Percentiles rank a stretch among this genome's conserved stretches.
Evolutionary conservation across 1,140 invertebrate genomes (phyloP).

Genomic region (Chionoecetes opilio): DNA sequence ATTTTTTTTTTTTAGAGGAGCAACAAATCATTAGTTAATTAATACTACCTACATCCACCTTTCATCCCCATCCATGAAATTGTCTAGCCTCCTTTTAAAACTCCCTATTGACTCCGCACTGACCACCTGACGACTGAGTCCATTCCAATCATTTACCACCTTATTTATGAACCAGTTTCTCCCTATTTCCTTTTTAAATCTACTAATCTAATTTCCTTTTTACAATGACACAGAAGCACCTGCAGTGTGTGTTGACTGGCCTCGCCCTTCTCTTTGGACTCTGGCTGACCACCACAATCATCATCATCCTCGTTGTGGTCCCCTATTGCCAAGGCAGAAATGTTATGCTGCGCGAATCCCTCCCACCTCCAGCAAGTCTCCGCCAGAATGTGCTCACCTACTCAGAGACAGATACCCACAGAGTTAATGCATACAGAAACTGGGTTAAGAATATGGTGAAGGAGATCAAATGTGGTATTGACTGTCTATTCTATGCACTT

Average conservation of each 20-base stretch:
- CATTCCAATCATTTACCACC: no score
- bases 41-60: not conserved
- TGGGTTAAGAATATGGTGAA: conserved; percentile 43
- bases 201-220: not conserved
- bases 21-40: no score
- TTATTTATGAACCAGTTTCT: no score
- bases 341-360: no score
- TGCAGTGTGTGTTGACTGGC: conserved; percentile 40
- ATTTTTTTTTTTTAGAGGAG: no score
- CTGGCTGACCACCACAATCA: conserved; percentile 41
- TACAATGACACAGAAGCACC: not conserved
- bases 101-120: no score
- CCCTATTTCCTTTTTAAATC: no score
- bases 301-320: conserved; percentile 34
- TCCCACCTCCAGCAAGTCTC: not conserved
- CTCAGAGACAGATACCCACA: conserved; percentile 5
- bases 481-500: conserved; percentile 53
- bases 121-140: no score
- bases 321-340: conserved; percentile 13
- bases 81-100: no score
- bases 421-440: not conserved
- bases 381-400: not conserved
- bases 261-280: conserved; percentile 5
- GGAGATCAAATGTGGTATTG: conserved; percentile 39
- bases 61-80: no score